Base-by-base conservation (phyloP, 2,797 vertebrate genomes). In the Otolemur crassicaudatus region DNA sequence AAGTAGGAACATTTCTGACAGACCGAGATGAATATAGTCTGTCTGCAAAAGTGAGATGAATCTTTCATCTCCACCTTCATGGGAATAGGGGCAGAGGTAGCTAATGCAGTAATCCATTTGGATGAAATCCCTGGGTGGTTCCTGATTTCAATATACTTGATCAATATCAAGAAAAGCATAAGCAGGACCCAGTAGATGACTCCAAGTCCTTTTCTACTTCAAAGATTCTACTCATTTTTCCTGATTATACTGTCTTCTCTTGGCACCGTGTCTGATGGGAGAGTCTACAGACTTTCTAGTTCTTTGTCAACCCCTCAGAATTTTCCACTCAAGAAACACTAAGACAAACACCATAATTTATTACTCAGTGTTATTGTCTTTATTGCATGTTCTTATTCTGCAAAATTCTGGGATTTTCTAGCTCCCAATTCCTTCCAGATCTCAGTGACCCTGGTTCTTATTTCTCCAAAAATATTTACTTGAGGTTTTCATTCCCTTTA, bases 261-360 rank as follows among this genome's bases (percentile, higher is more conserved):
- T 91, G 75, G 91, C 90, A 73, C 19, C 23, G 3, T 72, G 31
- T 93, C 80, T 97, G 60, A 80, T 49, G 40, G 56, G 40, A 87
- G 76, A 84, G 22, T 80, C 93, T 56, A 87, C 53, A 89, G 25
- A 96, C 86, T 88, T 91, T 81, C 94, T 79, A 80, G 27, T 93
- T 94, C 63, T 97, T 53, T 98, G 94, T 96, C 97, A 98, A 92
- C 43, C 1, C 82, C 91, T 94, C 65, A 96, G 49, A 94, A 94
- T 97, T 98, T 98, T 98, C 97, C 97, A 94, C 53, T 96, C 96
- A 43, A 75, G 40, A 97, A 73, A 96, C 56, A 80, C 90, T 97
- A 96, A 37, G 80, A 79, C 83, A 95, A 97, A 96, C 60, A 90
- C 27, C 34, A 49, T 60, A 67, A 46, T 17, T 53, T 96, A 95